Base-by-base conservation (phyloP, 30 jellyfish, hydroid and myxozoan genomes). In the Aurelia aurita region DNA sequence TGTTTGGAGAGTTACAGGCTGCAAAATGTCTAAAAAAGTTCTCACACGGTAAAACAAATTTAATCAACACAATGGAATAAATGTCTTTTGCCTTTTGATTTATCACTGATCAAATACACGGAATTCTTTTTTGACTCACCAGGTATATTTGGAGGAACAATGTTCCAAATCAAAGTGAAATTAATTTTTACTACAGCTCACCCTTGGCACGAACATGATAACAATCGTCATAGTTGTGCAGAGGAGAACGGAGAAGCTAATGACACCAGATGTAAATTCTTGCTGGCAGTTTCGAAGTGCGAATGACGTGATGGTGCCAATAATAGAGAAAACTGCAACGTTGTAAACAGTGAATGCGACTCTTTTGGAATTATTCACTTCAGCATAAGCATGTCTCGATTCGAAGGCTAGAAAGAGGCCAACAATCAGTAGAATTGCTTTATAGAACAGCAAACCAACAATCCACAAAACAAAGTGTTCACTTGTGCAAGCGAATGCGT, bases 361-460 rank as follows among this genome's bases (percentile, higher is more conserved):
- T 1, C 62, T 58, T 22, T 58, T 57, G 1, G 87, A 76, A 18
- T 76, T 63, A 39, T 58, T 76, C 66, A 76, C 49, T 58, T 55
- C 77, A 29, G 46, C 23, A 62, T 76, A 76, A 15, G 74, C 59
- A 58, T 76, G 72, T 12, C 87, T 34, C 65, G 87, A 57, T 43
- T 76, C 87, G 68, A 53, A 76, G 21, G 87, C 87, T 1, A 76
- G 57, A 61, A 76, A 76, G 43, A 76, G 77, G 58, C 87, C 87
- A 43, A 76, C 31, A 16, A 61, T 27, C 65, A 76, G 65, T 0
- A 76, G 60, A 28, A 44, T 16, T 3, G 66, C 87, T 58, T 76
- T 76, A 76, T 76, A 76, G 69, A 76, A 34, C 64, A 76, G 74
- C 23, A 76, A 2, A 23, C 87, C 87, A 1, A 58, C 54, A 28